Percentiles rank a stretch among this genome's conserved stretches.
Evolutionary conservation across 2,113 vertebrate genomes (phyloP).

Genomic region (Nansenia antarctica): DNA sequence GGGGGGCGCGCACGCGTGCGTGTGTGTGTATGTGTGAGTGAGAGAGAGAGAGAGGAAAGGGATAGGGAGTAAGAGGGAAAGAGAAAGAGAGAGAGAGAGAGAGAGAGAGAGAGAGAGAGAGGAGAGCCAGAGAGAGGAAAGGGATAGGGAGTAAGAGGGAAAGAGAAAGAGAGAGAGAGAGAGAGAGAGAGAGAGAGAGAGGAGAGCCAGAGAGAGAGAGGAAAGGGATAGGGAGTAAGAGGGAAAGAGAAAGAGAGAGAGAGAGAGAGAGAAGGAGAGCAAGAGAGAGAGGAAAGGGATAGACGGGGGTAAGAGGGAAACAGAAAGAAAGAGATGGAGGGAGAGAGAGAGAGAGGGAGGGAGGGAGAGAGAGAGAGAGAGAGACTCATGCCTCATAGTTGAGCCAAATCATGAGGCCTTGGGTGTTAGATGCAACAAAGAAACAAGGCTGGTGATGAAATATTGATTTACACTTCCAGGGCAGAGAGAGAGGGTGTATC

Average conservation of each 20-base stretch:
- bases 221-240: neutral
- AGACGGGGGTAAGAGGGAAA: neutral
- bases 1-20: too few species aligned
- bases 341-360: neutral
- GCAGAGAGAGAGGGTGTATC: neutral
- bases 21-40: too few species aligned
- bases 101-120: too few species aligned
- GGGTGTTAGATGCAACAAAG: slow-evolving; percentile 34
- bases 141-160: neutral
- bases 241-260: too few species aligned
- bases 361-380: neutral
- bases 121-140: neutral
- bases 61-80: neutral
- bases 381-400: slow-evolving; percentile 2
- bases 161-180: too few species aligned
- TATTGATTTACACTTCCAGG: slow-evolving; percentile 51
- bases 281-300: too few species aligned
- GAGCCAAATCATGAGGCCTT: slow-evolving; percentile 23
- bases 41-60: too few species aligned
- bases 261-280: too few species aligned
- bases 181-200: neutral
- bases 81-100: too few species aligned
- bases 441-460: slow-evolving; percentile 50
- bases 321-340: too few species aligned
- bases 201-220: neutral